Evolutionary conservation across 2,113 vertebrate species (phyloP), one percentile per base, ranked within the genome.

Genomic region (Struthidea cinerea): DNA sequence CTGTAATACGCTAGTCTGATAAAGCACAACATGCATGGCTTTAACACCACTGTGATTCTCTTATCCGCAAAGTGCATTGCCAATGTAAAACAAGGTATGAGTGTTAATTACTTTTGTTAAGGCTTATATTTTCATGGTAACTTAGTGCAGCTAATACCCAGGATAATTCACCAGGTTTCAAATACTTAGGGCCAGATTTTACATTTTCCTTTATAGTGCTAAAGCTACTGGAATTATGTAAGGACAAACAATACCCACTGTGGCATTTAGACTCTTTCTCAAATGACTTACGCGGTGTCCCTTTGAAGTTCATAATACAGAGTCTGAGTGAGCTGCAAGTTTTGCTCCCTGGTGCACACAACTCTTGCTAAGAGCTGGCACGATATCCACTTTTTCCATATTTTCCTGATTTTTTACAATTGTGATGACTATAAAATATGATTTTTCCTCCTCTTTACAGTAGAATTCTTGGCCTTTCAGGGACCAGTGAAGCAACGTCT

Each of bases 31-130:
- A 0, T 39, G 60, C 41, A 47, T 5, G 8, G 35, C 50, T 96
- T 82, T 79, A 94, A 73, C 47, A 79, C 32, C 37, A 27, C 41
- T 57, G 32, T 60, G 69, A 92, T 21, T 76, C 83, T 87, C 52
- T 95, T 95, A 93, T 90, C 73, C 81, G 30, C 67, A 47, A 52
- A 81, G 76, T n/a, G 27, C 79, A 60, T 27, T 93, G 47, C 60
- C 68, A 63, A 11, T 78, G 55, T 75, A 87, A 92, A 91, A 67
- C 80, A 89, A 90, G 41, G 65, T 81, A 65, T 64, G 41, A 93
- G 83, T 47, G 73, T 8, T 94, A 96, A 96, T 97, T 90, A 82
- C 50, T 90, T 94, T 53, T 71, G 80, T 65, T 89, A 73, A 82
- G 57, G 57, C 86, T 90, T 81, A 37, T 60, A 49, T 75, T 91